Evolutionary conservation across 2,888 invertebrate species (phyloP).

Genomic region (Reticulitermes lucifugus): DNA sequence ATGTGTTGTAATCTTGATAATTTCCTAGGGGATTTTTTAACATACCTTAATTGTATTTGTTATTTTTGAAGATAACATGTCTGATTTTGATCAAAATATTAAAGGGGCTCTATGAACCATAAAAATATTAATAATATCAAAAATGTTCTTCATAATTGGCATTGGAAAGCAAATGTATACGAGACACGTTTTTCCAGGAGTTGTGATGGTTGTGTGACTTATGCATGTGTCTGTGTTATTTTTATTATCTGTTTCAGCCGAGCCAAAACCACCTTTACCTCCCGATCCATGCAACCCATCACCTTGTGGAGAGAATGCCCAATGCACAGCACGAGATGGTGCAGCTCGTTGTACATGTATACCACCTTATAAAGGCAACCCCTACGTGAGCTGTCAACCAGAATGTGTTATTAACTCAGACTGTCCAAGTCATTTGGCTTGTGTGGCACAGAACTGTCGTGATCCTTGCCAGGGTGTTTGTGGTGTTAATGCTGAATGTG

Average conservation of each 20-base stretch:
- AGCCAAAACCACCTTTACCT: slow-evolving; percentile 43
- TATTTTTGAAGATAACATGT: no score
- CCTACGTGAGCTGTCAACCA: slow-evolving; percentile 86
- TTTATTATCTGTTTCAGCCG: not conserved
- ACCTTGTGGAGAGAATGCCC: slow-evolving; percentile 87
- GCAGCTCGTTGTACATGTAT: slow-evolving; percentile 84
- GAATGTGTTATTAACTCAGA: slow-evolving; percentile 87
- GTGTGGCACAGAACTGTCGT: slow-evolving; percentile 85
- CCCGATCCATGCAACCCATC: slow-evolving; percentile 79
- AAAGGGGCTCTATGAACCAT: no score
- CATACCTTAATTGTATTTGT: no score
- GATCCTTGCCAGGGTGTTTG: slow-evolving; percentile 89
- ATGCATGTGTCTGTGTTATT: not conserved
- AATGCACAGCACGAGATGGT: slow-evolving; percentile 78
- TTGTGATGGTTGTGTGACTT: no score
- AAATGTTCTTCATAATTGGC: no score
- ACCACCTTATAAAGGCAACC: slow-evolving; percentile 89
- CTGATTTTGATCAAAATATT: no score
- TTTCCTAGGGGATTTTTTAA: no score
- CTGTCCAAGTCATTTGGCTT: slow-evolving; percentile 81
- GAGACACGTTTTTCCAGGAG: no score
- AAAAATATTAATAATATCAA: no score
- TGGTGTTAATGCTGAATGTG: slow-evolving; percentile 85
- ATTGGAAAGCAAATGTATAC: no score
- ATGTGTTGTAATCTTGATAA: no score